These are phyloP conservation scores for Leptodactylus fallax DNA, from an alignment of 2,797 vertebrate species.

Conservation along the genomic window DNA sequence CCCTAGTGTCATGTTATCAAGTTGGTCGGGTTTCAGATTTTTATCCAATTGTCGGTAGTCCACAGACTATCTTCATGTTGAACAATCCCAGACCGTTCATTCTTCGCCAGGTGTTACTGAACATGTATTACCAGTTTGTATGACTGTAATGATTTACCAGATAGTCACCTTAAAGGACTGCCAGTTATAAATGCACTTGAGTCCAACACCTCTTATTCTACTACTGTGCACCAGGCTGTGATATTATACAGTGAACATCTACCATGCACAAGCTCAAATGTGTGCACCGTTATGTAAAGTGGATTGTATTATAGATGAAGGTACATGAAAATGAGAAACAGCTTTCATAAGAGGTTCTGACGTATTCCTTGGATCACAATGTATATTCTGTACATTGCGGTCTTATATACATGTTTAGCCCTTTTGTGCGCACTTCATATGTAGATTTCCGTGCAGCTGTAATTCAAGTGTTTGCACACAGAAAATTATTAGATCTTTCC, in stretches of 20 bases:
- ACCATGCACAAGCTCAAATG: neutral
- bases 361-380: neutral
- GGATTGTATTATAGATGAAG: neutral
- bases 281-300: neutral
- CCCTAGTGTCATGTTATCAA: too few relatives aligned
- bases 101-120: too few relatives aligned
- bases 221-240: too few relatives aligned
- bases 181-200: too few relatives aligned
- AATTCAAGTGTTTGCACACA: constrained; percentile 12
- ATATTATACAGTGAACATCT: neutral
- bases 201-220: too few relatives aligned
- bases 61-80: too few relatives aligned
- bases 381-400: neutral
- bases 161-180: too few relatives aligned
- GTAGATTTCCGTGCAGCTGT: neutral
- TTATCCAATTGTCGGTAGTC: too few relatives aligned
- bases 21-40: too few relatives aligned
- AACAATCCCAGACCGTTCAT: too few relatives aligned
- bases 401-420: neutral
- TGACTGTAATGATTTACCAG: too few relatives aligned
- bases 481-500: constrained; percentile 33
- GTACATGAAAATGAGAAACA: neutral
- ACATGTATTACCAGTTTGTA: too few relatives aligned
- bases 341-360: neutral
- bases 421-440: neutral